Conservation (phyloP, 92 coral and sea anemone species). For the Anthopleura xanthogrammica region DNA sequence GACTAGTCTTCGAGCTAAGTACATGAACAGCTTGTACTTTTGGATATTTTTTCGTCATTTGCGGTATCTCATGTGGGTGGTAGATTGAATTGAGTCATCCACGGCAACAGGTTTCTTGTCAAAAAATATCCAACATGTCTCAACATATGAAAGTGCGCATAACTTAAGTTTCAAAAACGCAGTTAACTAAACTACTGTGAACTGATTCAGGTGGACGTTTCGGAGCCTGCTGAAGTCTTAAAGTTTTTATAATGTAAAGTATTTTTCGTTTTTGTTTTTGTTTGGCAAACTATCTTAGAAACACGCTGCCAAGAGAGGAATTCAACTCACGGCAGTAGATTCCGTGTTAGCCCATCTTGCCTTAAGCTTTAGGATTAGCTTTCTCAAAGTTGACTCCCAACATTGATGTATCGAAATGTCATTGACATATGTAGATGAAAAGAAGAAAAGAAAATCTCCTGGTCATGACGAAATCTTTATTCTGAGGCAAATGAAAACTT, state of each 20-base stretch:
- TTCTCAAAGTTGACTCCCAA: background rate
- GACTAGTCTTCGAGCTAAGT: background rate
- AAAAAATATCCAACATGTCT: background rate
- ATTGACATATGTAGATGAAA: background rate
- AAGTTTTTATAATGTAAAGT: background rate
- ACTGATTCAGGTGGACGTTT: too few relatives aligned
- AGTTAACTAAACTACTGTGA: too few relatives aligned
- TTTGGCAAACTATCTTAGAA: too few relatives aligned
- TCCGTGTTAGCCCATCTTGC: background rate
- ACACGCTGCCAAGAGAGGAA: background rate
- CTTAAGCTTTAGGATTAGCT: background rate
- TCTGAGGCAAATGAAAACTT: too few relatives aligned
- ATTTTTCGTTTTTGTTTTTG: too few relatives aligned
- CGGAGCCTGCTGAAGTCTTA: too few relatives aligned
- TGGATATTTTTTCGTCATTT: background rate
- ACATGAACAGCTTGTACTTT: background rate
- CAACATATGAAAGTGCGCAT: too few relatives aligned
- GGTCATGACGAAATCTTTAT: background rate
- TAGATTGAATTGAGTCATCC: background rate
- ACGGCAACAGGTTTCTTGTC: conserved; percentile 3
- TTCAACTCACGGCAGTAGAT: background rate
- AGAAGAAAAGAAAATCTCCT: background rate
- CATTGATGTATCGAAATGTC: background rate
- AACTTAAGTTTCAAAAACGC: too few relatives aligned
- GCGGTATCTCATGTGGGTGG: background rate